These are phyloP conservation scores for Syngnathus typhle DNA, from an alignment of 2,113 vertebrate genomes.

Conservation along the genomic window DNA sequence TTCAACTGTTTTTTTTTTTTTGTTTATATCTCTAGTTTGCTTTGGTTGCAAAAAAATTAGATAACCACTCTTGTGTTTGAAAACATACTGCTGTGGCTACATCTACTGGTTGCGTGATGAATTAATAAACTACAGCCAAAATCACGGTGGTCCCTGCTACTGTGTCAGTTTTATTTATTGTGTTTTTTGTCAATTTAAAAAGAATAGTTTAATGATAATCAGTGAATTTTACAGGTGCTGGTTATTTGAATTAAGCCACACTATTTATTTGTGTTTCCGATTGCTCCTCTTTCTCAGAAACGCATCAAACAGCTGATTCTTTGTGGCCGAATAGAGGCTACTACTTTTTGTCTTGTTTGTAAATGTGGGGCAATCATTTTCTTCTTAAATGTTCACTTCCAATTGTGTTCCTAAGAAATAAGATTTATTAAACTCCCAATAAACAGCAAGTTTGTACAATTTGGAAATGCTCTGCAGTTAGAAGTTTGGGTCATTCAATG, in stretches of 20 bases:
- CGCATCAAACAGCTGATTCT: neutral
- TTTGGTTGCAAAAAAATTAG: neutral
- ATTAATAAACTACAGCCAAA: neutral
- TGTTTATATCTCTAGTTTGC: neutral
- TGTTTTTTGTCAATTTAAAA: neutral
- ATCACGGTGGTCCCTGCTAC: neutral
- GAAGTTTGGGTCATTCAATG: slow-evolving; percentile 39
- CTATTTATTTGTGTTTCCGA: neutral
- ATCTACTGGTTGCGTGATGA: neutral
- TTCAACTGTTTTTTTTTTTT: neutral
- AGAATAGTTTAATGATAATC: neutral
- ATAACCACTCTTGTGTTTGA: neutral
- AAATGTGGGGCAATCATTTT: slow-evolving; percentile 53
- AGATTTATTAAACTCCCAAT: slow-evolving; percentile 5
- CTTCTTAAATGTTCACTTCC: slow-evolving; percentile 33
- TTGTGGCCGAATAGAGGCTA: slow-evolving; percentile 22
- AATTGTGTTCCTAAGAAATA: slow-evolving; percentile 5
- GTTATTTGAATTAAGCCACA: neutral
- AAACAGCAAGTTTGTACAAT: slow-evolving; percentile 38
- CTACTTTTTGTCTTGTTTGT: slow-evolving; percentile 29
- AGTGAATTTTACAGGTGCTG: neutral
- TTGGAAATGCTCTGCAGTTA: slow-evolving; percentile 33
- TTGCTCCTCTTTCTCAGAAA: neutral
- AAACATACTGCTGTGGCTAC: neutral
- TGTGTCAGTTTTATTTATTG: neutral